These are phyloP conservation scores for Etheostoma perlongum DNA, from an alignment of 2,797 vertebrate genomes.

Conservation along the genomic window DNA sequence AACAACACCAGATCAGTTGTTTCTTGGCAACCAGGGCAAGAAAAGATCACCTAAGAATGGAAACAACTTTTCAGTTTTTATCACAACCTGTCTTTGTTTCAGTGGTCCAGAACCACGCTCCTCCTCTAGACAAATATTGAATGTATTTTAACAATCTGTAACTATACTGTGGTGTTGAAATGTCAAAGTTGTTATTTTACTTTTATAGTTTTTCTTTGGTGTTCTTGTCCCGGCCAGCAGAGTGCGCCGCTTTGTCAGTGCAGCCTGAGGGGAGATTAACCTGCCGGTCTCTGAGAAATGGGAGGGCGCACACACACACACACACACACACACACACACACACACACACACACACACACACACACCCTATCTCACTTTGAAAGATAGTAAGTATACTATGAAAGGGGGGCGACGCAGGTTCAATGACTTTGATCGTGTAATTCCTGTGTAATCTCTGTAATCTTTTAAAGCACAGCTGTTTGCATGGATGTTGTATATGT, in stretches of 20 bases:
- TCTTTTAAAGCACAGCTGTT: slow-evolving; percentile 83
- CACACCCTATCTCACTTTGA: slow-evolving; percentile 45
- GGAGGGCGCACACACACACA: slow-evolving; percentile 42
- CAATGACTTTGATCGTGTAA: slow-evolving; percentile 87
- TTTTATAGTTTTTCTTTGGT: slow-evolving; percentile 36
- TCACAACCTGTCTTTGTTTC: not conserved
- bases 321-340: slow-evolving; percentile 22
- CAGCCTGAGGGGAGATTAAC: slow-evolving; percentile 85
- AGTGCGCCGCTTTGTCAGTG: slow-evolving; percentile 74
- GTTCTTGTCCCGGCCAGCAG: slow-evolving; percentile 81
- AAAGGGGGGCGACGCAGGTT: slow-evolving; percentile 65
- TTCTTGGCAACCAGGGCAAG: not conserved
- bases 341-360: slow-evolving; percentile 48
- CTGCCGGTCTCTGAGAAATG: slow-evolving; percentile 80
- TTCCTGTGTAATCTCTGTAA: slow-evolving; percentile 88
- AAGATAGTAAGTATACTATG: slow-evolving; percentile 58
- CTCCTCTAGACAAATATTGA: not conserved
- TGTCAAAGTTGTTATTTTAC: not conserved
- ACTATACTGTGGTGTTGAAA: not conserved
- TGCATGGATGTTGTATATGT: slow-evolving; percentile 75
- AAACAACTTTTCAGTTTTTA: not conserved
- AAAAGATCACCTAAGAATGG: not conserved
- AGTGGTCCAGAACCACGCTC: not conserved
- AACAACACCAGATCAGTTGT: not conserved
- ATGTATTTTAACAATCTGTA: not conserved